Percentiles rank a stretch among this genome's conserved stretches.
Conservation (phyloP, 2,888 invertebrate species). For the Cremastobaeus sp. region DNA sequence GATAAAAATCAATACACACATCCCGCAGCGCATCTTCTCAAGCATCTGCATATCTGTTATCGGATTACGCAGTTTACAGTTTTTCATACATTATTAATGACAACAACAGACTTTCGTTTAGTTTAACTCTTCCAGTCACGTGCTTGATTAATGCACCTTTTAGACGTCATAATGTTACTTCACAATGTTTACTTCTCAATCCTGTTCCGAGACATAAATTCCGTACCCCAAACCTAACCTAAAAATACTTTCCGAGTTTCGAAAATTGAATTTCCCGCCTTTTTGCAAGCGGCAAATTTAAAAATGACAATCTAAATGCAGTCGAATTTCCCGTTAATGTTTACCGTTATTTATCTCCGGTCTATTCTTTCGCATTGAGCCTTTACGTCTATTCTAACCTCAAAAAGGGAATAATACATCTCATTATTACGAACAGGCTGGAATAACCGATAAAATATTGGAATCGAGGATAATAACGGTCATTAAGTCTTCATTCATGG, state of each 20-base stretch:
- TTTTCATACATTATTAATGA: slow-evolving; percentile 42
- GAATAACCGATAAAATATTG: slow-evolving; percentile 15
- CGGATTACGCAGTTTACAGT: slow-evolving; percentile 31
- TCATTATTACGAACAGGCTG: neutral
- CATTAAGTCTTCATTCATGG: slow-evolving; percentile 46
- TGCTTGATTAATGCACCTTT: neutral
- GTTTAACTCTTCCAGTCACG: neutral
- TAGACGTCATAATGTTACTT: neutral
- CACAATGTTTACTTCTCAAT: too few species aligned
- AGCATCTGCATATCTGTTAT: slow-evolving; percentile 22
- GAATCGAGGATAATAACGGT: slow-evolving; percentile 21
- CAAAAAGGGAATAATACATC: too few species aligned
- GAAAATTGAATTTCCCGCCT: too few species aligned
- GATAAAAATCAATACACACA: slow-evolving; percentile 42
- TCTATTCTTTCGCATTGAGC: too few species aligned
- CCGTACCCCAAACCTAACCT: too few species aligned
- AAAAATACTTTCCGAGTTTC: too few species aligned
- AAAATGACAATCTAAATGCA: too few species aligned
- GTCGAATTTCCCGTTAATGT: too few species aligned
- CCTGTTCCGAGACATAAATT: too few species aligned
- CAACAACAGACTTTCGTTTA: slow-evolving; percentile 13
- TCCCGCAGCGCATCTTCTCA: slow-evolving; percentile 13
- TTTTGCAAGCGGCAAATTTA: too few species aligned
- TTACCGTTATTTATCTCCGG: too few species aligned
- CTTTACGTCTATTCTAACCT: too few species aligned